Percentiles rank a stretch among this genome's conserved stretches.
Conservation (phyloP, 2,113 vertebrate genomes). For the Oxyura jamaicensis region DNA sequence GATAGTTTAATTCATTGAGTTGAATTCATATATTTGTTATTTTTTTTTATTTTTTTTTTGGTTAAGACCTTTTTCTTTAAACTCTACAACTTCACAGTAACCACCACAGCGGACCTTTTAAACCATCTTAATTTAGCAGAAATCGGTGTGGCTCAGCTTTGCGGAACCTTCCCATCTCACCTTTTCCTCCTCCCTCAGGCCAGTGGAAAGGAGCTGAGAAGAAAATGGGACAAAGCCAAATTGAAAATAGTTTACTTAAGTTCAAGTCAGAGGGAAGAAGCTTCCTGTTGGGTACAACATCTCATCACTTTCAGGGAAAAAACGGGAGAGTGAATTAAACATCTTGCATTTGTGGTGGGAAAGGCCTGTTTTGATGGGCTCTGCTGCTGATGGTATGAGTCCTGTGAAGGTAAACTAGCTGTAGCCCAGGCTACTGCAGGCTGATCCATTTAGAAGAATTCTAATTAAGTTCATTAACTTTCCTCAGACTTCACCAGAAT, state of each 20-base stretch:
- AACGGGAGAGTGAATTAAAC: background rate
- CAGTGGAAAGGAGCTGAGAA: background rate
- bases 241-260: background rate
- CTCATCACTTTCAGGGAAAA: background rate
- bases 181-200: rapidly evolving
- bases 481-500: background rate
- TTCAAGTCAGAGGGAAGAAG: background rate
- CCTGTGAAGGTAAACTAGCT: background rate
- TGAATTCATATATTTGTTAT: background rate
- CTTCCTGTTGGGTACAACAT: background rate
- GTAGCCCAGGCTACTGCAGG: background rate
- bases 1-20: background rate
- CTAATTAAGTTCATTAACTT: background rate
- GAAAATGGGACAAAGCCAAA: background rate
- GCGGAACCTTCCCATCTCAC: background rate
- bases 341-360: background rate
- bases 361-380: background rate
- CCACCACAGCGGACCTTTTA: background rate
- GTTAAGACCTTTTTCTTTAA: background rate
- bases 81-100: background rate
- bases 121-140: background rate
- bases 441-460: background rate
- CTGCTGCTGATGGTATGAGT: background rate
- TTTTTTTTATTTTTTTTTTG: background rate
- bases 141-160: background rate